Base-by-base conservation (phyloP, 2,797 vertebrate genomes). In the Tapirus indicus region DNA sequence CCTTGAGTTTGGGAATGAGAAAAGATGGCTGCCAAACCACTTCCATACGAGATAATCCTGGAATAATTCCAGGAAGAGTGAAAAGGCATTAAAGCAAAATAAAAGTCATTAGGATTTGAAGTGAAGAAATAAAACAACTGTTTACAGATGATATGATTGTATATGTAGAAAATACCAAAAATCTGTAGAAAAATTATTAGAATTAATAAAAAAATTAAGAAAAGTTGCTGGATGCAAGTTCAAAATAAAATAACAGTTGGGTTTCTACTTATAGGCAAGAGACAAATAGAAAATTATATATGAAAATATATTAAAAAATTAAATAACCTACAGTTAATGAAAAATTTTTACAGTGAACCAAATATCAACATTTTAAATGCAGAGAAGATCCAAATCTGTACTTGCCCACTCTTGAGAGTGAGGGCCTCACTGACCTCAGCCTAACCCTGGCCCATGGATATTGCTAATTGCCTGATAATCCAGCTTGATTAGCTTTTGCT, bases 181-280 rank as follows among this genome's bases (percentile, higher is more conserved):
- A 18, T 21, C 13, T 89, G 47, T 4, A 38, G 47, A 44, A 54
- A 72, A 85, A 23, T 17, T 71, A 32, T 44, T 86, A 79, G 35
- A 85, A 60, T 75, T 66, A 83, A 83, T 23, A 5, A 54, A 23
- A 95, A 0, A 84, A 80, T 49, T 38, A 72, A 47, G 47, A 17
- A 58, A 29, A 66, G 7, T 60, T 85, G 10, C 29, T 72, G 52
- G 13, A 32, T 11, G 83, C 1, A 71, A 88, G 8, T 7, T 47
- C 23, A 62, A 47, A 27, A 68, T 91, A 88, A 95, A 95, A 66
- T 95, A 64, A 86, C 21, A 91, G 44, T 74, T 88, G 35, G 9
- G n/a, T 82, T 47, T 49, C 25, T 64, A 16, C 44, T 56, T 82
- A 25, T 49, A 88, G 64, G 49, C 38, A 80, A 90, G 32, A 62